Base-by-base conservation (phyloP, 2,888 invertebrate genomes). In the Nebria brevicollis region DNA sequence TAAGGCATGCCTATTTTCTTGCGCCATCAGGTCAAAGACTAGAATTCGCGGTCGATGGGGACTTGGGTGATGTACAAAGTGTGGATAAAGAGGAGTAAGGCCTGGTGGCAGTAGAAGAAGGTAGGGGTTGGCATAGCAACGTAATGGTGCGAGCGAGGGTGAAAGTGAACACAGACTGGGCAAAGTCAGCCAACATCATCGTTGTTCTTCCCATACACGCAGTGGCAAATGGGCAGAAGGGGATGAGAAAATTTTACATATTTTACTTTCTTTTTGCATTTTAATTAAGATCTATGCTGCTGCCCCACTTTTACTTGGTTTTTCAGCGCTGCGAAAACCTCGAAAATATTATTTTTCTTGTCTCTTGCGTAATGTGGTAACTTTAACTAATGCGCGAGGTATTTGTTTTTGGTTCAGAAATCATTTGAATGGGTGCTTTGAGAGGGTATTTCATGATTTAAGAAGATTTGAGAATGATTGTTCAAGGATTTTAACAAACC, bases 1-100 rank as follows among this genome's bases (percentile, higher is more conserved):
- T 75, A 80, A 70, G 70, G 70, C 80, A 75, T 80, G 80, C 72
- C 80, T 75, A 80, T 80, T 80, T 75, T 80, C 80, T 75, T 80
- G 74, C 75, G 70, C 75, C 54, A 43, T 70, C 75, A 26, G 10
- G 13, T 54, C 54, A 54, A 54, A 54, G 54, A 54, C 54, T 54
- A 54, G 54, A 54, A 54, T 54, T 54, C 54, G 54, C 54, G 54
- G 54, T 54, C 54, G 54, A 54, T 54, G 54, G 54, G 54, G 54
- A 54, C 54, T 3, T 54, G 54, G 73, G 20, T n/a, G 26, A 15
- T 15, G 68, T 6, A 68, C 42, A 34, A 34, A 34, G 34, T 34
- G 34, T 6, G 66, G 78, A 54, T 54, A 13, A 54, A 11, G 54
- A 8, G 54, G 54, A 54, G 8, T 3, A 13, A 3, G 54, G 54